Percentiles rank a stretch among this genome's conserved stretches.
Evolutionary conservation across 2,113 vertebrate species (phyloP).

Genomic region (Megaptera novaeangliae): DNA sequence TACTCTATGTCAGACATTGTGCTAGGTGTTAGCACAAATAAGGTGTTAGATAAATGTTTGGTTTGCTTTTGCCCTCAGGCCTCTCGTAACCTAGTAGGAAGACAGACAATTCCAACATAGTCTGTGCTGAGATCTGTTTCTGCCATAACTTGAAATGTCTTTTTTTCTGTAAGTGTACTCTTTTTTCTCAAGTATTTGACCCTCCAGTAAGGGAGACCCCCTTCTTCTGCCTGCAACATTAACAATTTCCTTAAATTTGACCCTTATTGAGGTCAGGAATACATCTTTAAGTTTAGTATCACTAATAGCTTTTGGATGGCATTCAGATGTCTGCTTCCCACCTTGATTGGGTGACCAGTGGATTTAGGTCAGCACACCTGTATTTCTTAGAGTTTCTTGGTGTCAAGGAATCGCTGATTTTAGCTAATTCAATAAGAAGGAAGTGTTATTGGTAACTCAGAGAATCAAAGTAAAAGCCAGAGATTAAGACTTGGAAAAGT

Average conservation of each 20-base stretch:
- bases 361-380: background rate
- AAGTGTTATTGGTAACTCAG: background rate
- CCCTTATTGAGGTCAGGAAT: background rate
- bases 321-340: background rate
- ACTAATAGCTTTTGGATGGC: background rate
- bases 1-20: background rate
- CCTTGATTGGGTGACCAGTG: background rate
- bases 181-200: conserved; percentile 18
- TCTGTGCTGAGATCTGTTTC: background rate
- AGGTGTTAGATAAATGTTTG: background rate
- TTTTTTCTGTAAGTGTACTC: background rate
- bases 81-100: background rate
- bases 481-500: background rate
- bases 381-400: background rate
- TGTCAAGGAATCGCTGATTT: background rate
- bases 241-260: background rate
- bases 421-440: background rate
- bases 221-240: background rate
- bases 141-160: background rate
- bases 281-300: background rate
- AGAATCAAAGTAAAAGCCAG: background rate
- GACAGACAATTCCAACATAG: background rate
- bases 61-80: background rate
- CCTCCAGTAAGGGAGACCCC: background rate
- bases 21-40: background rate